phyloP scores from a whole-genome alignment of 2,888 invertebrate species.

The Metellina segmentata region DNA sequence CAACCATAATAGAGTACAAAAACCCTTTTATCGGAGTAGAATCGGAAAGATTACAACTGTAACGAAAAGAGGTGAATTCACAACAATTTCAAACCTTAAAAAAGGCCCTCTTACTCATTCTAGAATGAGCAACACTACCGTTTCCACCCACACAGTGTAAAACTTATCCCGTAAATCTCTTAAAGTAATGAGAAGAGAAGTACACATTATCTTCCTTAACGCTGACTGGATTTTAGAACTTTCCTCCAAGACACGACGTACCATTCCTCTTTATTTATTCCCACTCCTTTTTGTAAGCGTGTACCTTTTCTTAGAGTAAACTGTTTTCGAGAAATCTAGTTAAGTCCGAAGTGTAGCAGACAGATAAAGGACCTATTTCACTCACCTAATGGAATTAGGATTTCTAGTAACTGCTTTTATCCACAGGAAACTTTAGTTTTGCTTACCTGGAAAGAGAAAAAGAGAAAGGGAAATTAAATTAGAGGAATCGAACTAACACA shows the following conservation, averaged over 20 bases:
- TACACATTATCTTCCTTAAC: constrained; percentile 26
- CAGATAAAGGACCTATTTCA: constrained; percentile 24
- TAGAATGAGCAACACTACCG: neutral
- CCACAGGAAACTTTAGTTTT: constrained; percentile 8
- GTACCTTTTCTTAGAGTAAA: neutral
- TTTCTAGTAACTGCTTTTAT: constrained; percentile 23
- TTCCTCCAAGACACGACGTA: constrained; percentile 9
- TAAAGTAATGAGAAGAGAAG: constrained; percentile 48
- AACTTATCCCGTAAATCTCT: constrained; percentile 32
- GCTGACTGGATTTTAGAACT: constrained; percentile 3
- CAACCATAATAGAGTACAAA: neutral
- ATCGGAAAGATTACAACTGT: too few relatives aligned
- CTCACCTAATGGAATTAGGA: constrained; percentile 58
- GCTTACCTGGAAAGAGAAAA: constrained; percentile 53
- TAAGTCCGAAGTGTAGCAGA: neutral
- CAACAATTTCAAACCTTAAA: neutral
- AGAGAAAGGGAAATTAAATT: constrained; percentile 12
- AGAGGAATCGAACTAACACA: neutral
- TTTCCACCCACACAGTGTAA: constrained; percentile 27
- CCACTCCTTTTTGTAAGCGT: neutral
- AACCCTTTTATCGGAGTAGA: neutral
- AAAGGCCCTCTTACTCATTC: constrained; percentile 11
- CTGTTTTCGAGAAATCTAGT: constrained; percentile 13
- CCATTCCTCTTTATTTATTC: neutral
- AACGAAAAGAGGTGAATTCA: neutral